Evolutionary conservation across 2,888 invertebrate species (phyloP), one percentile per base, ranked within the genome.

Genomic region (Aleiodes alternator): DNA sequence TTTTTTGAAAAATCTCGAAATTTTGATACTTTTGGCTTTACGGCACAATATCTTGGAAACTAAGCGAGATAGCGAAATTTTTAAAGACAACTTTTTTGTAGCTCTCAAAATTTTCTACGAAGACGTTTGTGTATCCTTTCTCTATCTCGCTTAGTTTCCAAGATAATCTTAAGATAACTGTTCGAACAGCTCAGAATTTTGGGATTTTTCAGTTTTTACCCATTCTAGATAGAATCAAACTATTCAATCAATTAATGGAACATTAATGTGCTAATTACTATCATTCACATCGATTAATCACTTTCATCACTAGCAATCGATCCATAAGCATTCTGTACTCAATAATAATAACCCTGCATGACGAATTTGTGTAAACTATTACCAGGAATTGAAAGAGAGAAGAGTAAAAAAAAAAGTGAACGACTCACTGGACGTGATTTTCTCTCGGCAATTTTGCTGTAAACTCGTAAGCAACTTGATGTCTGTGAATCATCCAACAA

Each of bases 401-500:
- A 43, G 34, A 68, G 12, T 31, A 68, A 68, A 68, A 8, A 14
- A 53, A 68, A 68, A 68, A 68, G 50, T 51, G 51, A 68, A 53
- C 50, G 51, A 68, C 31, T 68, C 51, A 51, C 51, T 31, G 48
- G 29, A 68, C 51, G 50, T 68, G 68, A 51, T 68, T 51, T 51
- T 51, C n/a, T 29, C 50, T 31, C 50, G 51, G 29, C 68, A 51
- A 34, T 51, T 29, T 51, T 50, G 31, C 31, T 50, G 31, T 50
- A 31, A 31, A 51, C 31, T 50, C n/a, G 50, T 53, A n/a, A 50
- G 8, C 51, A 31, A 51, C 51, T 43, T 68, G 56, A 76, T 76
- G 78, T 78, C 68, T 61, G 76, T 80, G 79, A 80, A 80, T 80
- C 79, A 79, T 79, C 76, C 48, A 34, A 69, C 57, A 31, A 51